These are phyloP conservation scores for Ornithoptera priamus DNA, from an alignment of 2,888 invertebrate species.

Conservation along the genomic window DNA sequence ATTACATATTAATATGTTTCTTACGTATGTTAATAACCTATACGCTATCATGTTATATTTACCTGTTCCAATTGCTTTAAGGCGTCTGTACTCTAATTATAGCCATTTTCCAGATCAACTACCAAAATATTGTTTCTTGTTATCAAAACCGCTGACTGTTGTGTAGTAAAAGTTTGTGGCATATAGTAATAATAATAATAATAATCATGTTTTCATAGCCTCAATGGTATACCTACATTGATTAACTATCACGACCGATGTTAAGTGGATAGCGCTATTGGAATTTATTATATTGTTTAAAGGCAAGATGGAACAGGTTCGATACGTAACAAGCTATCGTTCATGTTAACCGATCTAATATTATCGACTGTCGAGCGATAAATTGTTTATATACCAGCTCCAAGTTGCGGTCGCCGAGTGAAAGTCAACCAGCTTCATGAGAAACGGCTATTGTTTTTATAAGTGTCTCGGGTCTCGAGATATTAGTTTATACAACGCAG, in stretches of 20 bases:
- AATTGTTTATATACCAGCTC: conserved; percentile 19
- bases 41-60: too few species aligned
- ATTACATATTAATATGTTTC: too few species aligned
- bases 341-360: conserved; percentile 29
- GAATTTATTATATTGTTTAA: conserved; percentile 34
- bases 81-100: too few species aligned
- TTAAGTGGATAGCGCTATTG: conserved; percentile 32
- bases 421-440: conserved; percentile 10
- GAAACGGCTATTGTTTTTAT: conserved; percentile 21
- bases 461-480: conserved; percentile 13
- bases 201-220: conserved; percentile 32
- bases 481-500: background rate
- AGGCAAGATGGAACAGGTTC: conserved; percentile 26
- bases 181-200: too few species aligned
- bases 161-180: too few species aligned
- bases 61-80: too few species aligned
- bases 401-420: conserved; percentile 19
- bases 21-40: too few species aligned
- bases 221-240: conserved; percentile 32
- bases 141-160: too few species aligned
- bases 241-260: conserved; percentile 36
- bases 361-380: conserved; percentile 22
- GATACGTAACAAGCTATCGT: conserved; percentile 28
- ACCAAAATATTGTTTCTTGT: too few species aligned
- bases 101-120: too few species aligned